These are phyloP conservation scores for Cyrtodaria siliqua DNA, from an alignment of 2,888 invertebrate species.

Conservation along the genomic window DNA sequence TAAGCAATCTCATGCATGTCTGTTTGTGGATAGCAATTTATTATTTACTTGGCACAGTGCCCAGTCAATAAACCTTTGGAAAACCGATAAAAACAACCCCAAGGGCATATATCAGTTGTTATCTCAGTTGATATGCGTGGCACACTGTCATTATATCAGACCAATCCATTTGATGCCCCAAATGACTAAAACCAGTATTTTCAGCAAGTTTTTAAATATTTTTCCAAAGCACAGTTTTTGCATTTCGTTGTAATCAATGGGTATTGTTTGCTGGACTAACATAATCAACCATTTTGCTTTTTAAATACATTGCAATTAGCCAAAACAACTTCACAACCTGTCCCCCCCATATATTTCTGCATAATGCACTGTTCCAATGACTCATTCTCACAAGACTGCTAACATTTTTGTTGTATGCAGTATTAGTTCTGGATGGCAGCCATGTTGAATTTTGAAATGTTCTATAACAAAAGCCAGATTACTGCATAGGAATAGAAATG, in stretches of 20 bases:
- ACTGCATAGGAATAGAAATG: too few species aligned
- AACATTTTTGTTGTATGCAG: slow-evolving; percentile 26
- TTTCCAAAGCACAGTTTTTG: too few species aligned
- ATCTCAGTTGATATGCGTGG: too few species aligned
- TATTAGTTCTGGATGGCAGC: slow-evolving; percentile 16
- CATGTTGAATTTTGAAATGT: slow-evolving; percentile 26
- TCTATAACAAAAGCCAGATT: neutral
- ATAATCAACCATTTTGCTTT: too few species aligned
- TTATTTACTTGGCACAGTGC: slow-evolving; percentile 65
- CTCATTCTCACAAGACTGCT: slow-evolving; percentile 50
- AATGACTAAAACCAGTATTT: too few species aligned
- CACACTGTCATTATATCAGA: slow-evolving; percentile 21
- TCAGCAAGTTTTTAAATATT: too few species aligned
- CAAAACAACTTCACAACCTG: neutral
- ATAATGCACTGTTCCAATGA: slow-evolving; percentile 37
- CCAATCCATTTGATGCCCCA: too few species aligned
- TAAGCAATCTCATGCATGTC: slow-evolving; percentile 9
- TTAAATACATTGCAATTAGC: too few species aligned
- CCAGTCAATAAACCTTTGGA: slow-evolving; percentile 63
- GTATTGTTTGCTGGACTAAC: too few species aligned
- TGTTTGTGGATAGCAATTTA: slow-evolving; percentile 27
- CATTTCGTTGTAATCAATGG: too few species aligned
- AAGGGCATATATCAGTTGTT: slow-evolving; percentile 50
- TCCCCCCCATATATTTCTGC: slow-evolving; percentile 32
- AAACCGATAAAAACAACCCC: slow-evolving; percentile 52